Conservation (phyloP, 2,888 invertebrate genomes). For the Balanococcus diminutus region DNA sequence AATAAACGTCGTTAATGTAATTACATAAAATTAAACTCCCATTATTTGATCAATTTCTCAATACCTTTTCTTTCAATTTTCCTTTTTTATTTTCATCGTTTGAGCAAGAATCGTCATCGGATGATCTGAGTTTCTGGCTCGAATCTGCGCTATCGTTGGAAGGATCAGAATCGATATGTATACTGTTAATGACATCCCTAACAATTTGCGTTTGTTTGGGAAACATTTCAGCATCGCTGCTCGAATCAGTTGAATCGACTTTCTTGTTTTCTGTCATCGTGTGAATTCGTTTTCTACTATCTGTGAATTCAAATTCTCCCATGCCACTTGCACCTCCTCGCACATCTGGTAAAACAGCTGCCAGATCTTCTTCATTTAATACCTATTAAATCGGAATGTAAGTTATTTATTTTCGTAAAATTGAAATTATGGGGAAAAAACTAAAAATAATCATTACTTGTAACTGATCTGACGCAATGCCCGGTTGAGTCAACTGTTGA, state of each 20-base stretch:
- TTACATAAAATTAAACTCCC: neutral
- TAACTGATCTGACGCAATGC: conserved; percentile 54
- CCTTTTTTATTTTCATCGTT: conserved; percentile 52
- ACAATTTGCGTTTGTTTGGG: conserved; percentile 68
- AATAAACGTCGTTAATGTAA: neutral
- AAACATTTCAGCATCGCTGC: conserved; percentile 77
- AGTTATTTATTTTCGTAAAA: neutral
- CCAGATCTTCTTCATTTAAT: conserved; percentile 79
- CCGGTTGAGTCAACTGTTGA: conserved; percentile 45
- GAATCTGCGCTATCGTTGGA: conserved; percentile 53
- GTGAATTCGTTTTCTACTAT: neutral
- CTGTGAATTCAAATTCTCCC: neutral
- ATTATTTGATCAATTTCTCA: neutral
- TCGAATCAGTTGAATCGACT: conserved; percentile 59
- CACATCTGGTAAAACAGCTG: conserved; percentile 75
- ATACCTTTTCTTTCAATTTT: conserved; percentile 46
- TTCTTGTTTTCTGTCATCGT: neutral
- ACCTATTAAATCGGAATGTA: conserved; percentile 63
- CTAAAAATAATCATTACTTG: conserved; percentile 42
- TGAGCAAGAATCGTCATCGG: conserved; percentile 61
- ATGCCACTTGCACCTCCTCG: conserved; percentile 61
- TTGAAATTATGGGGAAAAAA: no score
- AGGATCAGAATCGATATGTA: conserved; percentile 55
- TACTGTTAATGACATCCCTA: conserved; percentile 71
- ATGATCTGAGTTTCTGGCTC: conserved; percentile 64